These are phyloP conservation scores for Tetranychus cinnabarinus DNA, from an alignment of 1,140 invertebrate genomes.

Conservation along the genomic window DNA sequence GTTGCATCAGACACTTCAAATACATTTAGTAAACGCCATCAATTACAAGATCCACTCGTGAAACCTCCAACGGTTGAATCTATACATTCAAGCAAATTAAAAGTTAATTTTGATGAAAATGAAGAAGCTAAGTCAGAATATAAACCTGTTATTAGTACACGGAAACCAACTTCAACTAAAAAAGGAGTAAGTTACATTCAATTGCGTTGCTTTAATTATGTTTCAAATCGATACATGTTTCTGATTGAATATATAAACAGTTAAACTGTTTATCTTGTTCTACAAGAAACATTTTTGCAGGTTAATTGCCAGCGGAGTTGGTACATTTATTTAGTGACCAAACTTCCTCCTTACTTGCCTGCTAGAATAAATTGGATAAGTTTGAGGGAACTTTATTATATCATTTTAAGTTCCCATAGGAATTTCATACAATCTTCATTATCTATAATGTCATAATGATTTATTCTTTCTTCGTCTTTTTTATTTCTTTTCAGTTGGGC, in stretches of 20 bases:
- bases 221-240: background rate
- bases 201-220: background rate
- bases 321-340: background rate
- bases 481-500: conserved; percentile 22
- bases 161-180: conserved; percentile 18
- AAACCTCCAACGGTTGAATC: too few relatives aligned
- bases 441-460: background rate
- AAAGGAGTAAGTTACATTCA: conserved; percentile 19
- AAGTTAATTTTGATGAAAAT: too few relatives aligned
- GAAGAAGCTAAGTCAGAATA: background rate
- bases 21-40: too few relatives aligned
- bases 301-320: background rate
- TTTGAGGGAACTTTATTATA: background rate
- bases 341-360: background rate
- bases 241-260: background rate
- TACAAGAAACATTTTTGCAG: background rate
- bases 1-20: too few relatives aligned
- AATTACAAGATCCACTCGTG: too few relatives aligned
- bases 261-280: background rate
- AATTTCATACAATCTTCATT: background rate
- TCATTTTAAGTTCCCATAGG: background rate
- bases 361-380: background rate
- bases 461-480: background rate
- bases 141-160: background rate
- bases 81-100: too few relatives aligned